These are phyloP conservation scores for Gobius niger DNA, from an alignment of 2,113 vertebrate species.

Conservation along the genomic window DNA sequence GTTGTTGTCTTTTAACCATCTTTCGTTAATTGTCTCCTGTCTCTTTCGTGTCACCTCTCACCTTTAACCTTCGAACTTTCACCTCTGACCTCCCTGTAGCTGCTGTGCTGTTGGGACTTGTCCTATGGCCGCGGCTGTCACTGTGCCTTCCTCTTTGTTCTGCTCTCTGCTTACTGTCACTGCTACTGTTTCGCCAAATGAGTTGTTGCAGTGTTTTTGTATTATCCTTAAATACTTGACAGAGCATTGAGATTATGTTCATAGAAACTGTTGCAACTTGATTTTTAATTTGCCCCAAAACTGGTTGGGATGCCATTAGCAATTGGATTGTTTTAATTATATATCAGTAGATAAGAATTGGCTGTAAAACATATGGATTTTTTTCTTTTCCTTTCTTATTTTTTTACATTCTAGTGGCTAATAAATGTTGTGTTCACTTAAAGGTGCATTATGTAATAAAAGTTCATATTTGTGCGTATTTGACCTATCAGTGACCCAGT, in stretches of 20 bases:
- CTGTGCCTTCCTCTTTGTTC: constrained; percentile 55
- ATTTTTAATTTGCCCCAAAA: not conserved
- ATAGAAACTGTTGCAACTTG: not conserved
- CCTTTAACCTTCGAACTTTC: constrained; percentile 22
- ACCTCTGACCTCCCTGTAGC: constrained; percentile 41
- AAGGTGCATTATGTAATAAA: too few species aligned
- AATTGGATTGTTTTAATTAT: not conserved
- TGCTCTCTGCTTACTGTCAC: constrained; percentile 58
- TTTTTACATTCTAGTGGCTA: too few species aligned
- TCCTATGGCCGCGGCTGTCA: constrained; percentile 48
- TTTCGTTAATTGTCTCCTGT: constrained; percentile 33
- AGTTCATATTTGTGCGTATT: too few species aligned
- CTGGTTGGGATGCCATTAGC: not conserved
- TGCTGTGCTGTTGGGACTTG: constrained; percentile 64
- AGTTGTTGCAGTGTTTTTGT: not conserved
- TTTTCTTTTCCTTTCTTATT: too few species aligned
- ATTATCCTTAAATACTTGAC: not conserved
- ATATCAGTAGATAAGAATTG: not conserved
- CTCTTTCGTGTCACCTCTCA: constrained; percentile 29
- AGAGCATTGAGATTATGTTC: not conserved
- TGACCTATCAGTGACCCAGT: too few species aligned
- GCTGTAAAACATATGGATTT: not conserved
- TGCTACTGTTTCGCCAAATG: constrained; percentile 52
- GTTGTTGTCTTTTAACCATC: constrained; percentile 36
- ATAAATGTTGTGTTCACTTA: too few species aligned